phyloP scores from a whole-genome alignment of 2,113 vertebrate species.

The Crotalus viridis region DNA sequence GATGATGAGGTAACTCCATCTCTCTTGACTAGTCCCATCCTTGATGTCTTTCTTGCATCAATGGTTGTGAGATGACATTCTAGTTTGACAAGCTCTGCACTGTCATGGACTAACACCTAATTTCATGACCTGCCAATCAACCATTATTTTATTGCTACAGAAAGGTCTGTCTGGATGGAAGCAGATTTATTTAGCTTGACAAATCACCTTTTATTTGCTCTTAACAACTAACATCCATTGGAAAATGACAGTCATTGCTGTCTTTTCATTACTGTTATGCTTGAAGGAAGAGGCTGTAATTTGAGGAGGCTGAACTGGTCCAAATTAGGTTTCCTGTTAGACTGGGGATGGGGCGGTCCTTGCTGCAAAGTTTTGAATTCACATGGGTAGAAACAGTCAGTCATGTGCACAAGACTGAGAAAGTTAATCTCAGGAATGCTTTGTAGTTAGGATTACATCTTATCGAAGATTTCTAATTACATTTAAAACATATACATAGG shows the following conservation, averaged over 20 bases:
- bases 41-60: rapidly evolving
- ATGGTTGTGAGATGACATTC: constrained; percentile 8
- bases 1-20: background rate
- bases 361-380: background rate
- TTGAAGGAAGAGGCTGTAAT: background rate
- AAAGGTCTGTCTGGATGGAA: background rate
- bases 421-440: background rate
- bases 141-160: background rate
- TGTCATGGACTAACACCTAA: background rate
- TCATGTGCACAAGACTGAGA: background rate
- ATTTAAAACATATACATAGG: background rate
- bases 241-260: background rate
- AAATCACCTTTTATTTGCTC: constrained; percentile 7
- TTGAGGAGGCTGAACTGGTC: background rate
- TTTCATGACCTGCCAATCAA: constrained; percentile 18
- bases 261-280: background rate
- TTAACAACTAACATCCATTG: background rate
- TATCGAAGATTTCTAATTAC: background rate
- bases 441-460: background rate
- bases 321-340: constrained; percentile 4
- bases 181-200: constrained; percentile 2
- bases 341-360: background rate
- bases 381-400: background rate
- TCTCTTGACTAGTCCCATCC: background rate
- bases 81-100: background rate